Conservation (phyloP, 2,888 invertebrate genomes). For the Exocentrus adspersus region DNA sequence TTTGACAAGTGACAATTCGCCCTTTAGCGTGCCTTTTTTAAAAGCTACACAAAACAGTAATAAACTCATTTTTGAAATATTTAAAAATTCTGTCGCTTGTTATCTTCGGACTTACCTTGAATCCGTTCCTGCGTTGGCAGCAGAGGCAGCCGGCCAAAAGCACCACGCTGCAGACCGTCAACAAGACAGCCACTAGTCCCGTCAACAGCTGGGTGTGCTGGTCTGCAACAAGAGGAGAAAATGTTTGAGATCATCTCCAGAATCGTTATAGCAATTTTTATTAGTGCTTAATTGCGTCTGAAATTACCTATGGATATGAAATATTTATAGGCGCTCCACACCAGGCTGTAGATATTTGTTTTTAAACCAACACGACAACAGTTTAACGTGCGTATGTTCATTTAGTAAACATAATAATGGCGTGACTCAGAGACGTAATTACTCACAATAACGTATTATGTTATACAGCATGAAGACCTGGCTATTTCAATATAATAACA, state of each 20-base stretch:
- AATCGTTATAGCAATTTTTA: no score
- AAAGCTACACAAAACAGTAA: no score
- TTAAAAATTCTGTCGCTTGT: no score
- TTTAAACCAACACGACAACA: no score
- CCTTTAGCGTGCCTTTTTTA: no score
- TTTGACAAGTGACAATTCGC: no score
- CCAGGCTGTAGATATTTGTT: neutral
- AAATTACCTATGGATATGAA: neutral
- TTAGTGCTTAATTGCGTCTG: no score
- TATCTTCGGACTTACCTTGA: no score
- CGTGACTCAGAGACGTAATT: neutral
- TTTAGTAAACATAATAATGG: neutral
- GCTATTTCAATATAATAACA: no score
- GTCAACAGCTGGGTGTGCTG: conserved; percentile 58
- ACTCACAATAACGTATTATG: neutral
- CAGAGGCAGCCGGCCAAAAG: conserved; percentile 61
- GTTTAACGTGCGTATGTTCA: neutral
- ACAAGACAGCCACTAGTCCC: conserved; percentile 58
- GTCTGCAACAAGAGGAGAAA: conserved; percentile 39
- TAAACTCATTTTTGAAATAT: no score
- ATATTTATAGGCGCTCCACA: neutral
- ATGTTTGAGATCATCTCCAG: neutral
- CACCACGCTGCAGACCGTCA: conserved; percentile 62
- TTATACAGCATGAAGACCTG: neutral
- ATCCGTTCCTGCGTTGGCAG: conserved; percentile 63